Evolutionary conservation across 2,888 invertebrate genomes (phyloP).

Genomic region (Brachyopa scutellaris): DNA sequence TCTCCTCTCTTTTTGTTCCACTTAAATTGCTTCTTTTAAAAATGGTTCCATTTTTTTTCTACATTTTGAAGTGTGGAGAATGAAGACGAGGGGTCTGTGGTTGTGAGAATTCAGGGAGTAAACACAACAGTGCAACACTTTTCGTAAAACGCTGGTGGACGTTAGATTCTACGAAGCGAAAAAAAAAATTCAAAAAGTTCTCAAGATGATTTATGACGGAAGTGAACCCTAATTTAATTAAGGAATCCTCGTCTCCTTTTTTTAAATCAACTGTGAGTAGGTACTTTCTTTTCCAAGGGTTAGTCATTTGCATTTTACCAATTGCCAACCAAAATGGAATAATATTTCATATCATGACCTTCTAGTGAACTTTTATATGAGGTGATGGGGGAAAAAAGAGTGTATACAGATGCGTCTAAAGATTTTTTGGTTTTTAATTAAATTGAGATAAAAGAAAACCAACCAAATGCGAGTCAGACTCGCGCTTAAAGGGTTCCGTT

Average conservation of each 20-base stretch:
- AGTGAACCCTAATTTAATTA: slow-evolving; percentile 52
- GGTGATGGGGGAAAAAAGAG: too few species aligned
- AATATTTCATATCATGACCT: slow-evolving; percentile 26
- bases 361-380: too few species aligned
- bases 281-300: slow-evolving; percentile 30
- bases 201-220: slow-evolving; percentile 37
- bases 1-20: background rate
- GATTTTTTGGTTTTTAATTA: too few species aligned
- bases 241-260: slow-evolving; percentile 21
- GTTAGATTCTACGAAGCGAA: background rate
- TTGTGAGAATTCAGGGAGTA: background rate
- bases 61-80: too few species aligned
- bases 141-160: background rate
- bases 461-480: too few species aligned
- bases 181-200: too few species aligned
- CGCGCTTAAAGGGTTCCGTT: too few species aligned
- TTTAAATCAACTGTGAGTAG: slow-evolving; percentile 16
- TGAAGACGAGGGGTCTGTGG: too few species aligned
- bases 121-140: background rate
- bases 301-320: slow-evolving; percentile 39
- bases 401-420: too few species aligned
- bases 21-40: background rate
- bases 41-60: background rate
- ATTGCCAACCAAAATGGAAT: too few species aligned
- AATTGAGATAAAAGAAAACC: too few species aligned